These are phyloP conservation scores for Brachypodius melanocephalos DNA, from an alignment of 2,113 vertebrate genomes.

Conservation along the genomic window DNA sequence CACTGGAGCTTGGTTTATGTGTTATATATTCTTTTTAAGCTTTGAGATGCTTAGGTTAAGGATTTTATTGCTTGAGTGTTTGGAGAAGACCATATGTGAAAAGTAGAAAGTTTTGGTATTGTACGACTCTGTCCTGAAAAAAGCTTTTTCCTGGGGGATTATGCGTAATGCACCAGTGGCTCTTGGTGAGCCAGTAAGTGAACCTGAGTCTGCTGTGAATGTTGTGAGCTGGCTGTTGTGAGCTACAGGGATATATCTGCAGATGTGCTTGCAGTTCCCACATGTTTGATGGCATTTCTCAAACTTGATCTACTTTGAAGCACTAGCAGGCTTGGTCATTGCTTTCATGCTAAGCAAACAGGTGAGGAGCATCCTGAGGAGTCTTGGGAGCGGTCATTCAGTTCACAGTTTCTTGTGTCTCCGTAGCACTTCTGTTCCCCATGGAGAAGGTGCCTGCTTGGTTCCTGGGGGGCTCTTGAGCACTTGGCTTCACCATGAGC, in stretches of 20 bases:
- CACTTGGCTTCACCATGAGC: neutral
- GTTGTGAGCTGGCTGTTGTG: neutral
- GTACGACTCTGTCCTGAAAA: neutral
- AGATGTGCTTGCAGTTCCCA: neutral
- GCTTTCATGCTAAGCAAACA: neutral
- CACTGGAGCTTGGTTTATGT: fast-evolving
- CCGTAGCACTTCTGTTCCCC: fast-evolving
- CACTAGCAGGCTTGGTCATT: fast-evolving
- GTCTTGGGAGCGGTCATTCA: fast-evolving
- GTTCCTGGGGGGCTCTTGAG: neutral
- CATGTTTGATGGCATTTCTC: neutral
- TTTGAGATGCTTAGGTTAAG: neutral
- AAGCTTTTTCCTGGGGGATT: neutral
- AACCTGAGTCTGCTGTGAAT: neutral
- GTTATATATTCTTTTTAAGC: neutral
- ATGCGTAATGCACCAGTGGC: neutral
- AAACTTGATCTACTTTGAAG: neutral
- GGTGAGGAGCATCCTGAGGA: neutral
- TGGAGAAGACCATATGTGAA: neutral
- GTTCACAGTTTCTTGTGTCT: neutral
- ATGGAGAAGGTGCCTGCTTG: fast-evolving
- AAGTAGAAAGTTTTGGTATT: fast-evolving
- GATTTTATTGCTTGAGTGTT: neutral
- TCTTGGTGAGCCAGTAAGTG: neutral
- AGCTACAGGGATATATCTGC: neutral